Conservation (phyloP, 2,113 vertebrate species). For the Solea senegalensis region DNA sequence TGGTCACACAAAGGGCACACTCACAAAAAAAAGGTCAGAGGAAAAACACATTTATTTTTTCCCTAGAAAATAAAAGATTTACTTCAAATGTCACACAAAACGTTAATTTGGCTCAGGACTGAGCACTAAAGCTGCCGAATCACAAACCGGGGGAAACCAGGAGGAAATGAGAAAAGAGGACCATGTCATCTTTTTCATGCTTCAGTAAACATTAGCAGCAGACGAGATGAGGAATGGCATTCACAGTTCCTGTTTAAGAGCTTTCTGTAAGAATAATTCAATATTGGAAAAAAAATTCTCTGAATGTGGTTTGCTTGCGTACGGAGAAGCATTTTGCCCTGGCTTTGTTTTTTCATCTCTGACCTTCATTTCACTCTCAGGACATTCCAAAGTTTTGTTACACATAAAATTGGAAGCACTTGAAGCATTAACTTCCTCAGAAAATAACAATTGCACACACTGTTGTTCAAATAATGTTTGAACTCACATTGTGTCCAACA, state of each 20-base stretch:
- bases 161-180: conserved; percentile 10
- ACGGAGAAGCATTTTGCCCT: neutral
- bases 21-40: conserved; percentile 1
- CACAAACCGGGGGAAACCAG: neutral
- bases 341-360: conserved; percentile 5
- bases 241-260: conserved; percentile 22
- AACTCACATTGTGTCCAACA: neutral
- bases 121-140: conserved; percentile 6
- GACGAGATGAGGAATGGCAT: conserved; percentile 23
- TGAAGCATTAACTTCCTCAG: neutral
- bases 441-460: neutral
- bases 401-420: conserved; percentile 3
- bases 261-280: conserved; percentile 26
- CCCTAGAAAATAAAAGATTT: conserved; percentile 6
- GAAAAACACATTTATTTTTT: conserved; percentile 1
- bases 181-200: conserved; percentile 7
- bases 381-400: neutral
- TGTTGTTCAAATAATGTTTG: conserved; percentile 21
- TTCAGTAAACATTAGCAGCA: conserved; percentile 25
- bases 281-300: neutral
- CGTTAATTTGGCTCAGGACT: conserved; percentile 1
- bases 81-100: neutral
- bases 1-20: neutral
- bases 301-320: neutral
- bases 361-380: conserved; percentile 24